Evolutionary conservation across 1,140 invertebrate species (phyloP).

Genomic region (Homalodisca vitripennis): DNA sequence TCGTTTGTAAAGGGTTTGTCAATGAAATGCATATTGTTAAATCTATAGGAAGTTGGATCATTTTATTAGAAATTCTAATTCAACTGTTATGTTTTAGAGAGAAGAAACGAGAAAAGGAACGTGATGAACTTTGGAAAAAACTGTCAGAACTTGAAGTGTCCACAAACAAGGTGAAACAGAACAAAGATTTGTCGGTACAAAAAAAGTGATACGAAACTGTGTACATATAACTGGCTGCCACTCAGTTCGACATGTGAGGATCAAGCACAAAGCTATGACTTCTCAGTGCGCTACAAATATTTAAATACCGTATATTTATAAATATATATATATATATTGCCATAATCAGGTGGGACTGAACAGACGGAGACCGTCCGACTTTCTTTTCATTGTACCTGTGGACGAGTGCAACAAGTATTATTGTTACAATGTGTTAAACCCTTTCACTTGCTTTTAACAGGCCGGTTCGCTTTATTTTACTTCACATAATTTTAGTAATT

Average conservation of each 20-base stretch:
- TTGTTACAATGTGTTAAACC: conserved; percentile 14
- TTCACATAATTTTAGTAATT: conserved; percentile 23
- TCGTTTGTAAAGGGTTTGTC: background rate
- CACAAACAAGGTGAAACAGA: conserved; percentile 41
- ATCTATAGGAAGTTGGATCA: background rate
- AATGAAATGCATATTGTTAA: background rate
- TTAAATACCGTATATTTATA: conserved; percentile 23
- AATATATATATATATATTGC: conserved; percentile 30
- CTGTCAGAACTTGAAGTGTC: conserved; percentile 78
- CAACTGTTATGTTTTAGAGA: conserved; percentile 64
- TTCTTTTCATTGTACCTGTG: conserved; percentile 31
- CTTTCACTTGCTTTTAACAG: conserved; percentile 24
- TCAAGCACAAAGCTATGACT: conserved; percentile 12
- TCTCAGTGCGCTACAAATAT: conserved; percentile 18
- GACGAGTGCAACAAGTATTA: conserved; percentile 24
- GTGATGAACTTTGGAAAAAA: conserved; percentile 93
- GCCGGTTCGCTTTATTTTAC: conserved; percentile 19
- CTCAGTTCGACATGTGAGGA: background rate
- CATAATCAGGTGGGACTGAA: conserved; percentile 18
- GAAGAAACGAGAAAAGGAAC: conserved; percentile 91
- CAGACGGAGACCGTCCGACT: conserved; percentile 17
- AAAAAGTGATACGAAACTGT: conserved; percentile 28
- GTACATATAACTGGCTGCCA: conserved; percentile 28
- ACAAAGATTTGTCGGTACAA: conserved; percentile 34
- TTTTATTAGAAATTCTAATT: conserved; percentile 11